A percentile compares a stretch with the other conserved stretches of the same genome.
These are phyloP conservation scores for Eublepharis macularius DNA, from an alignment of 2,113 vertebrate genomes.

Conservation along the genomic window DNA sequence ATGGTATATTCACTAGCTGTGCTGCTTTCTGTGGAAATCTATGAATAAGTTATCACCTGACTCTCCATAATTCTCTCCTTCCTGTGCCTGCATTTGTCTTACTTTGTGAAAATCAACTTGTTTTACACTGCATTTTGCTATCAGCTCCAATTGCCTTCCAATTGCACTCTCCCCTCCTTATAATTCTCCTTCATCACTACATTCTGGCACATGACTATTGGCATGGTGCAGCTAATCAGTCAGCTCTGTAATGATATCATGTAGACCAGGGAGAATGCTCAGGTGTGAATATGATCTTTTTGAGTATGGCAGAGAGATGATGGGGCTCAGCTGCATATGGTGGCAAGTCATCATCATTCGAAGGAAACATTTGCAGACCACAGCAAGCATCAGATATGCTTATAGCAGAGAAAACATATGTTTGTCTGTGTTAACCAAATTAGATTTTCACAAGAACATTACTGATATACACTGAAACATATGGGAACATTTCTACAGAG, in stretches of 20 bases:
- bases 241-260: slow-evolving; percentile 30
- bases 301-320: background rate
- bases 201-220: slow-evolving; percentile 17
- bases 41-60: slow-evolving; percentile 70
- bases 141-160: slow-evolving; percentile 26
- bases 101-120: slow-evolving; percentile 50
- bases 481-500: background rate
- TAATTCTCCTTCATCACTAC: background rate
- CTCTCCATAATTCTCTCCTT: slow-evolving; percentile 47
- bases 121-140: slow-evolving; percentile 34
- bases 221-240: slow-evolving; percentile 19
- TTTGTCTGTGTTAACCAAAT: background rate
- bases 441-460: background rate
- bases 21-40: slow-evolving; percentile 59
- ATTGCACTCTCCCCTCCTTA: background rate
- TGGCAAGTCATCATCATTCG: background rate
- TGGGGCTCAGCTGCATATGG: background rate
- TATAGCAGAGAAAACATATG: background rate
- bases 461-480: background rate
- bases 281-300: slow-evolving; percentile 8
- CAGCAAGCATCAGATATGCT: background rate
- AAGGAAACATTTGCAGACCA: slow-evolving; percentile 20
- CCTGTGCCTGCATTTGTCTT: slow-evolving; percentile 59
- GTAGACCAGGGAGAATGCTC: slow-evolving; percentile 24
- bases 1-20: slow-evolving; percentile 61